Conservation (phyloP, 1,140 invertebrate species). For the Epicauta chinensis region DNA sequence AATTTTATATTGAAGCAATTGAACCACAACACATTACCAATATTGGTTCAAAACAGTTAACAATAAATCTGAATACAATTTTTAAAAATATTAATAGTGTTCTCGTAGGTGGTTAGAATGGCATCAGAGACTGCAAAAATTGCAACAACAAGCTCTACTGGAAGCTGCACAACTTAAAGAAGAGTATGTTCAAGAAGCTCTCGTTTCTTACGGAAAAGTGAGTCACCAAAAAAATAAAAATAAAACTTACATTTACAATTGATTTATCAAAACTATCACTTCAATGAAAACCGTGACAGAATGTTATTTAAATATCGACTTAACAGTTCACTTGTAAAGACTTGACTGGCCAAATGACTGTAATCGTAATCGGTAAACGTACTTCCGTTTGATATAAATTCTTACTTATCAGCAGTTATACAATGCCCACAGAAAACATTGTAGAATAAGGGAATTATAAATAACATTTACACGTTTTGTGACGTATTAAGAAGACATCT, state of each 20-base stretch:
- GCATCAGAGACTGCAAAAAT: slow-evolving; percentile 66
- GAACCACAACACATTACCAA: slow-evolving; percentile 42
- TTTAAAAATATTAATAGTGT: background rate
- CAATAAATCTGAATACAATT: slow-evolving; percentile 4
- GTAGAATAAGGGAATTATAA: too few relatives aligned
- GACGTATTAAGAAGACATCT: too few relatives aligned
- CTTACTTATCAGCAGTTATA: background rate
- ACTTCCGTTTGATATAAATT: background rate
- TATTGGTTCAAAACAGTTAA: slow-evolving; percentile 47
- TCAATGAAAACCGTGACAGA: too few relatives aligned
- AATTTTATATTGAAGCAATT: slow-evolving; percentile 47
- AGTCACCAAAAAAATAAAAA: background rate
- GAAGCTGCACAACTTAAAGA: slow-evolving; percentile 61
- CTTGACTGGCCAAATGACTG: too few relatives aligned
- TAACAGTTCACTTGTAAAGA: too few relatives aligned
- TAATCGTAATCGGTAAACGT: background rate
- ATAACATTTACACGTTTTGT: too few relatives aligned
- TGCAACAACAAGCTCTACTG: slow-evolving; percentile 72
- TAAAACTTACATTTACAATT: too few relatives aligned
- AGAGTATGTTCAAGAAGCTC: slow-evolving; percentile 65
- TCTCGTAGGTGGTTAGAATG: slow-evolving; percentile 63
- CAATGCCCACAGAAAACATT: too few relatives aligned
- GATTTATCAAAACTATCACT: too few relatives aligned
- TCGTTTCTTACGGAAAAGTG: slow-evolving; percentile 60
- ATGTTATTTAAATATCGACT: too few relatives aligned